phyloP scores from a whole-genome alignment of 2,888 invertebrate genomes.

The Pediacus dermestoides region DNA sequence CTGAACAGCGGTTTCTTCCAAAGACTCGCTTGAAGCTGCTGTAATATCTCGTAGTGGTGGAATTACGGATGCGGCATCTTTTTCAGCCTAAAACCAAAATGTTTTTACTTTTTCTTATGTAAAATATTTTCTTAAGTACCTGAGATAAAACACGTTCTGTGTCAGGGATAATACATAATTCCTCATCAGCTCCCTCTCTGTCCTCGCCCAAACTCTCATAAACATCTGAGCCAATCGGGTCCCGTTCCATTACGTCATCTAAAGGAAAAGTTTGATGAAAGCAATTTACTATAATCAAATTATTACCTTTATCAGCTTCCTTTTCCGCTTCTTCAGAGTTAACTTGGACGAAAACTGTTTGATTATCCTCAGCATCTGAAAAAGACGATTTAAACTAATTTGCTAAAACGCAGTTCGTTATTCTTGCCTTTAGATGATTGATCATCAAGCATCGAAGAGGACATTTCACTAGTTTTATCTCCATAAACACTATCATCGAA shows the following conservation, averaged over 20 bases:
- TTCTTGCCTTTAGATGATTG: not conserved
- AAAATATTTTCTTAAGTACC: too few relatives aligned
- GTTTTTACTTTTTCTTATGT: too few relatives aligned
- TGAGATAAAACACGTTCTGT: conserved; percentile 65
- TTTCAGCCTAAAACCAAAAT: conserved; percentile 52
- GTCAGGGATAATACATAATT: conserved; percentile 66
- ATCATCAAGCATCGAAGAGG: not conserved
- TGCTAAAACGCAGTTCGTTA: not conserved
- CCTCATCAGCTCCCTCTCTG: conserved; percentile 60
- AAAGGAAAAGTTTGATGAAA: not conserved
- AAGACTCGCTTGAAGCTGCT: conserved; percentile 35
- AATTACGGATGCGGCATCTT: conserved; percentile 54
- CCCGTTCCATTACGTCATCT: conserved; percentile 38
- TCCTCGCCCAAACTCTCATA: conserved; percentile 32
- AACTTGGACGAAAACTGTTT: conserved; percentile 33
- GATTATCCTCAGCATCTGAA: not conserved
- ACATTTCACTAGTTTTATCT: not conserved
- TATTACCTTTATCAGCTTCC: conserved; percentile 24
- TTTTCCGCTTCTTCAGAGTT: conserved; percentile 33
- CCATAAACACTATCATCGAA: not conserved
- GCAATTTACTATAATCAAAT: conserved; percentile 14
- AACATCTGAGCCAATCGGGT: conserved; percentile 34
- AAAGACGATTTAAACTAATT: not conserved
- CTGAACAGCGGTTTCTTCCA: conserved; percentile 19
- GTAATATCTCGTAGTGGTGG: conserved; percentile 38